phyloP scores from a whole-genome alignment of 2,797 vertebrate species.

The Alauda arvensis region DNA sequence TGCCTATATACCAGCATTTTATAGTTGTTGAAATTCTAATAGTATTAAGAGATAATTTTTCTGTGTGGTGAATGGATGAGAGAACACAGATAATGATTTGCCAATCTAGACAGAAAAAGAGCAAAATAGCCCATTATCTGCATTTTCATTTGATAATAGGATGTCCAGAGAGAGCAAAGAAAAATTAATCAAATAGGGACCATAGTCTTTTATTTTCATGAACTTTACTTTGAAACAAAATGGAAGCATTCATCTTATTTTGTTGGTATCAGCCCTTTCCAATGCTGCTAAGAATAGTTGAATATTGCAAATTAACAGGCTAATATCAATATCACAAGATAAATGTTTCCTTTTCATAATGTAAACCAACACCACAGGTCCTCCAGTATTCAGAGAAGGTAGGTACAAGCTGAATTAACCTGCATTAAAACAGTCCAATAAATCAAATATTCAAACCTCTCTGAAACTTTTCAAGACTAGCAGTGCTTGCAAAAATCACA shows the following conservation, averaged over 20 bases:
- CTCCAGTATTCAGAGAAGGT: neutral
- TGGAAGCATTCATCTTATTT: neutral
- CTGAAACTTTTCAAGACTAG: neutral
- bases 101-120: neutral
- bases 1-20: neutral
- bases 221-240: slow-evolving; percentile 26
- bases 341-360: neutral
- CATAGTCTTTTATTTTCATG: neutral
- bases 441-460: slow-evolving; percentile 21
- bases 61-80: neutral
- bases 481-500: neutral
- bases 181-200: neutral
- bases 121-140: slow-evolving; percentile 1
- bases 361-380: neutral
- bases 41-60: neutral
- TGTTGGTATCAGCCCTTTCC: neutral
- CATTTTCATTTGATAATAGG: neutral
- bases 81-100: slow-evolving; percentile 3
- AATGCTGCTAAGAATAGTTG: neutral
- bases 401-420: neutral
- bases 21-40: neutral
- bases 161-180: neutral
- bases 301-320: neutral
- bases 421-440: neutral
- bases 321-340: neutral